phyloP scores from a whole-genome alignment of 2,113 vertebrate genomes.

The Onychostoma macrolepis region DNA sequence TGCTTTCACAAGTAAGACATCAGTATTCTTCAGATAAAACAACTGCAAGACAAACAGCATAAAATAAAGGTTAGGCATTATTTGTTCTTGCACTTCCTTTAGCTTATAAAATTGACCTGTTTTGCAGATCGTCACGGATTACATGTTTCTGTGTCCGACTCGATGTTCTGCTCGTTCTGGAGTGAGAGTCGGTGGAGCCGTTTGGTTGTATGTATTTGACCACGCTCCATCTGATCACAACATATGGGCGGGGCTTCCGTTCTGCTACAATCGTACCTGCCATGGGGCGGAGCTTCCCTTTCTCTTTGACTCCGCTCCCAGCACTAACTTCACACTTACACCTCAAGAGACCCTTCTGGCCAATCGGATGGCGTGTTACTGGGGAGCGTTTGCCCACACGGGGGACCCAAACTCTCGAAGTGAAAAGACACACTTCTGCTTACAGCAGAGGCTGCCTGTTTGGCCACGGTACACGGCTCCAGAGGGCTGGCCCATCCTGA shows the following conservation, averaged over 20 bases:
- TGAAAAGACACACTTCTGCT: constrained; percentile 71
- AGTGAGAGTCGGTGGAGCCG: constrained; percentile 48
- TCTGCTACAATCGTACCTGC: constrained; percentile 74
- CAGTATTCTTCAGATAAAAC: background rate
- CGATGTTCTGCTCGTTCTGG: constrained; percentile 64
- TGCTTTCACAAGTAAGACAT: constrained; percentile 75
- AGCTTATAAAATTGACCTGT: background rate
- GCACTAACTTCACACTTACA: constrained; percentile 73
- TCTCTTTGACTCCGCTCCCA: constrained; percentile 70
- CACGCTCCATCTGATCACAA: constrained; percentile 68
- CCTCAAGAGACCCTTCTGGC: constrained; percentile 70
- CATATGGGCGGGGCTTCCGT: constrained; percentile 71
- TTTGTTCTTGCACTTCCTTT: background rate
- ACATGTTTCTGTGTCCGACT: constrained; percentile 76
- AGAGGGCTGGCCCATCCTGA: constrained; percentile 72
- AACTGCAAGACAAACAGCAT: background rate
- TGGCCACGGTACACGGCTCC: constrained; percentile 71
- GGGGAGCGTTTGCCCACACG: constrained; percentile 74
- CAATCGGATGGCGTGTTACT: constrained; percentile 76
- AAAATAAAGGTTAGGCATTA: background rate
- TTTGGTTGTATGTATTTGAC: constrained; percentile 79
- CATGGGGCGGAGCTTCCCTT: constrained; percentile 79
- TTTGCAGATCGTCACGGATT: constrained; percentile 77
- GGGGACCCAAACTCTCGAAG: constrained; percentile 68
- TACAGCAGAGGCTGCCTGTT: constrained; percentile 60